Evolutionary conservation across 2,113 vertebrate genomes (phyloP).

Genomic region (Sebastes schlegelii): DNA sequence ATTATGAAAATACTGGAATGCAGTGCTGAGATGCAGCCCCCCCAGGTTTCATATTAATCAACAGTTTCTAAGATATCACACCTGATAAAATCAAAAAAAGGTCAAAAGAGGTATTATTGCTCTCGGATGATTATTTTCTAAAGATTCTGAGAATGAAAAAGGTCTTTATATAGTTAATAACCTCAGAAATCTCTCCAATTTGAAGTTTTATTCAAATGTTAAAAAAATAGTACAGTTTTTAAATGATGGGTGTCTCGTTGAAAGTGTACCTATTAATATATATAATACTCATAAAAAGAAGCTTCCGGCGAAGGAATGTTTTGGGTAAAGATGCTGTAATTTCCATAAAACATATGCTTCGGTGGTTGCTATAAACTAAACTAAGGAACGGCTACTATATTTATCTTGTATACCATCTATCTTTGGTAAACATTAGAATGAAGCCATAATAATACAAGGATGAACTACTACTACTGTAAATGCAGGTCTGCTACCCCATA

Average conservation of each 20-base stretch:
- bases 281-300: constrained; percentile 25
- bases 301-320: constrained; percentile 14
- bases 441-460: not conserved
- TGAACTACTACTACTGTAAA: not conserved
- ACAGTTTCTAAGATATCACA: constrained; percentile 44
- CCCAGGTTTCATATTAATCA: constrained; percentile 65
- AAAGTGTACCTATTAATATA: constrained; percentile 20
- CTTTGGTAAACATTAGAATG: not conserved
- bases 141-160: constrained; percentile 47
- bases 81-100: constrained; percentile 58
- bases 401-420: not conserved
- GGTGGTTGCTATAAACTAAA: not conserved
- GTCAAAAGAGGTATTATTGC: constrained; percentile 38
- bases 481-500: constrained; percentile 16
- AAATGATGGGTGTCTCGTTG: constrained; percentile 25
- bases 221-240: not conserved
- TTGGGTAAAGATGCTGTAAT: constrained; percentile 25
- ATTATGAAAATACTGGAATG: constrained; percentile 54
- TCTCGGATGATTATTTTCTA: constrained; percentile 43
- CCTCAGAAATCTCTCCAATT: not conserved
- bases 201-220: constrained; percentile 8
- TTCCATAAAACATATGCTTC: constrained; percentile 23
- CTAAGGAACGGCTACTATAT: not conserved
- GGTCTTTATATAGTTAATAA: constrained; percentile 33
- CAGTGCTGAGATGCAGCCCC: constrained; percentile 49